phyloP scores from a whole-genome alignment of 2,113 vertebrate species.

The Clarias gariepinus region DNA sequence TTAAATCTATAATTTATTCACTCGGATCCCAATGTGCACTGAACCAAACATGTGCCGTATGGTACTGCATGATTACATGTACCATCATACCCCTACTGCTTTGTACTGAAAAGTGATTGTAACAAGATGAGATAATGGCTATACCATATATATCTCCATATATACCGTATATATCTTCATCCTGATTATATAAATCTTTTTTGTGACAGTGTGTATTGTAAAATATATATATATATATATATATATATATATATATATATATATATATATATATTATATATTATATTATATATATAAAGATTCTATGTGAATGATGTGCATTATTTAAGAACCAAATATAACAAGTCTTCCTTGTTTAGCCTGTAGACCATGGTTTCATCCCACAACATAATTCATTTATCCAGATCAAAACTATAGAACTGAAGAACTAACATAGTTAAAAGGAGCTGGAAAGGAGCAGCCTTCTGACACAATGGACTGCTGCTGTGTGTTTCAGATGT shows the following conservation, averaged over 20 bases:
- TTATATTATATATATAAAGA: too few species aligned
- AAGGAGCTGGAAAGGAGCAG: constrained; percentile 9
- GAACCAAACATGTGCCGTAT: too few species aligned
- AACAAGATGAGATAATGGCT: constrained; percentile 32
- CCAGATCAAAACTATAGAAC: neutral
- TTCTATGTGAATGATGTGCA: neutral
- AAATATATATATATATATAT: too few species aligned
- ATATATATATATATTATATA: too few species aligned
- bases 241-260: too few species aligned
- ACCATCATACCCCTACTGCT: neutral
- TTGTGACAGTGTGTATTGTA: too few species aligned
- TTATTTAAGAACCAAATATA: neutral
- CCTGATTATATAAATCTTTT: too few species aligned
- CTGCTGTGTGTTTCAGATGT: constrained; percentile 8
- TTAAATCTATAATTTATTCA: too few species aligned
- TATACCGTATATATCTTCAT: too few species aligned
- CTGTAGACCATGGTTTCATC: neutral
- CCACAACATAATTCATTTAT: neutral
- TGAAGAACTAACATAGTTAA: neutral
- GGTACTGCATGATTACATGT: too few species aligned
- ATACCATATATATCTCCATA: too few species aligned
- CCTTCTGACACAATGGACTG: constrained; percentile 15
- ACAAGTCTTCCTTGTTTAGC: neutral
- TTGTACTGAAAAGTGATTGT: constrained; percentile 2
- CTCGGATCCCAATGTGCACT: too few species aligned